Base-by-base conservation (phyloP, 2,113 vertebrate genomes). In the Menidia beryllina region DNA sequence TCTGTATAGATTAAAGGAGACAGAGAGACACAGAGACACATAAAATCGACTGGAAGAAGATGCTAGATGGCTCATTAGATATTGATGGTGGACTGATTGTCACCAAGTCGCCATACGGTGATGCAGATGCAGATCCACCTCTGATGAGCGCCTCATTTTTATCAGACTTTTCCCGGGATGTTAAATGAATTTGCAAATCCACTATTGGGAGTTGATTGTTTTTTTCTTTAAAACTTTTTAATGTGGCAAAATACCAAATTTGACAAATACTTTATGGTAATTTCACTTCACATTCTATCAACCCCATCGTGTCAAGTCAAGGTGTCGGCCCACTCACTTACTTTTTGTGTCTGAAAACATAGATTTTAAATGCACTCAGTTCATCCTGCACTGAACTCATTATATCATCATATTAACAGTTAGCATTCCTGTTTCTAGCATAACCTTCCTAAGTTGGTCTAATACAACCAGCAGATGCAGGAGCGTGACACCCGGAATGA, bases 31-130 rank as follows among this genome's bases (percentile, higher is more conserved):
- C 55, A 30, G 38, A 23, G 47, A 57, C 30, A 55, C 56, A 57
- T 65, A 51, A 68, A 73, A 69, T 57, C 17, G 6, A 69, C 52
- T 69, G 39, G 50, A 73, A 79, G 77, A 88, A 77, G 48, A 77
- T 76, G 55, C 63, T 61, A 72, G 65, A 54, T 55, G 48, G 76
- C 82, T 77, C 72, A 70, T 77, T 80, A 60, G 30, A 30, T 59
- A 75, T 84, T 38, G 79, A 74, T 71, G 73, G 70, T 26, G 17
- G 27, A 83, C 76, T 62, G 83, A 79, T 77, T 13, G 20, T 1
- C 36, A 64, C 25, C 76, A 72, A 75, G 80, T 78, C 83, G 47
- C 51, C 57, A 73, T 82, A 51, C 55, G 69, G 53, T n/a, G 49
- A 60, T 62, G 72, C 45, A 48, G 30, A 72, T 27, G 34, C 72